These are phyloP conservation scores for Drosophila dives DNA, from an alignment of 2,888 invertebrate species.

Conservation along the genomic window DNA sequence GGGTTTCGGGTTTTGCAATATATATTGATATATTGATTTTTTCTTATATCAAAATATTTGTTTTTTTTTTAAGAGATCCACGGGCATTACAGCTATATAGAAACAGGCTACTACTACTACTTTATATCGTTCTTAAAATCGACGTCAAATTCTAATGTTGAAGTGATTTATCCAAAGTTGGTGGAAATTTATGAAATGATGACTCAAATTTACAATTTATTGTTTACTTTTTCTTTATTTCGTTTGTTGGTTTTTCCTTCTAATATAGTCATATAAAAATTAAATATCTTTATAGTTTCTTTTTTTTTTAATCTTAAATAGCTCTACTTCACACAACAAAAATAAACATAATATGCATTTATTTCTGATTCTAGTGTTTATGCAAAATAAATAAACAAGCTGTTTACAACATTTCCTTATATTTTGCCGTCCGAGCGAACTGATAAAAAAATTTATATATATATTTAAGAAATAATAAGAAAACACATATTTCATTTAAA, in stretches of 20 bases:
- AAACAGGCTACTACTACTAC: background rate
- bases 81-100: background rate
- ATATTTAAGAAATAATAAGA: conserved; percentile 39
- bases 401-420: conserved; percentile 42
- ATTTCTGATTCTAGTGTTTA: conserved; percentile 21
- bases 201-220: conserved; percentile 35
- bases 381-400: conserved; percentile 48
- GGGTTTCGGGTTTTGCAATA: conserved; percentile 32
- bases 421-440: conserved; percentile 45
- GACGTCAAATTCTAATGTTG: background rate
- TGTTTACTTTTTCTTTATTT: conserved; percentile 63
- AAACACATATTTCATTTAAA: conserved; percentile 33
- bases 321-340: conserved; percentile 64
- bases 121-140: background rate
- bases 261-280: conserved; percentile 54
- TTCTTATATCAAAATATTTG: background rate
- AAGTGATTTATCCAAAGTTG: background rate
- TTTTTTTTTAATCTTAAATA: conserved; percentile 65
- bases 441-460: conserved; percentile 13
- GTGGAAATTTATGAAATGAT: conserved; percentile 13
- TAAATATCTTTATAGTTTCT: conserved; percentile 48
- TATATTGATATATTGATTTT: conserved; percentile 18
- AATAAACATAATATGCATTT: conserved; percentile 34
- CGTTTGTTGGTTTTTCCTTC: conserved; percentile 47
- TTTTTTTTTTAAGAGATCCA: background rate